phyloP scores from a whole-genome alignment of 2,113 vertebrate species.

The Tichodroma muraria region DNA sequence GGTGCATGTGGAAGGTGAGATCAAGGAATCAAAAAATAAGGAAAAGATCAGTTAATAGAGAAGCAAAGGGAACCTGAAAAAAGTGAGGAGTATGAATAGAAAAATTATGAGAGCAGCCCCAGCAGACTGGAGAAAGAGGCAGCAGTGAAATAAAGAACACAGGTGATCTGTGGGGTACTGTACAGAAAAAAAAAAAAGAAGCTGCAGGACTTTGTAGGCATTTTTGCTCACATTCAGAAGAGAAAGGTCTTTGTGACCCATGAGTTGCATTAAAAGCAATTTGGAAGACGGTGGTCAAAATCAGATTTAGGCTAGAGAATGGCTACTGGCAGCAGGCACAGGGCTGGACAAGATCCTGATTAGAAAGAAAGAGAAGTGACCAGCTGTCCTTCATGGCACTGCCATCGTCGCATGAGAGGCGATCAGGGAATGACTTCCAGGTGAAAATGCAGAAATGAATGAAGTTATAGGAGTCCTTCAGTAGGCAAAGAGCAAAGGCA shows the following conservation, averaged over 20 bases:
- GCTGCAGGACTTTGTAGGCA: not conserved
- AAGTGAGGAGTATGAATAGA: not conserved
- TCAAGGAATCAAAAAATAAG: not conserved
- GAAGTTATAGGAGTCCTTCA: not conserved
- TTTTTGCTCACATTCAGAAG: not conserved
- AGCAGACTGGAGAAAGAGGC: not conserved
- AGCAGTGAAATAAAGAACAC: not conserved
- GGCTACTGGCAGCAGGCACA: not conserved
- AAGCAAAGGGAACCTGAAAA: not conserved
- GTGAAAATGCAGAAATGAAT: not conserved
- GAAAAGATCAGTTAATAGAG: not conserved
- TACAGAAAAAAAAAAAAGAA: not conserved
- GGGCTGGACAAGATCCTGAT: not conserved
- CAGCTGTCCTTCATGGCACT: not conserved
- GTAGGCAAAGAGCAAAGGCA: not conserved
- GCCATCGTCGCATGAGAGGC: not conserved
- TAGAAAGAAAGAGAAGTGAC: not conserved
- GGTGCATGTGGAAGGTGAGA: not conserved
- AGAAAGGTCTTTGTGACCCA: not conserved
- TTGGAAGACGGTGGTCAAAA: not conserved
- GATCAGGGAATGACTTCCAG: not conserved
- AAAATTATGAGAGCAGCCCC: not conserved
- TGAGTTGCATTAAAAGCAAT: not conserved
- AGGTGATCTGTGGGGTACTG: not conserved
- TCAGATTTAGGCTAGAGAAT: not conserved